Conservation (phyloP, 2,797 vertebrate genomes). For the Gymnoscopelus microlampas region DNA sequence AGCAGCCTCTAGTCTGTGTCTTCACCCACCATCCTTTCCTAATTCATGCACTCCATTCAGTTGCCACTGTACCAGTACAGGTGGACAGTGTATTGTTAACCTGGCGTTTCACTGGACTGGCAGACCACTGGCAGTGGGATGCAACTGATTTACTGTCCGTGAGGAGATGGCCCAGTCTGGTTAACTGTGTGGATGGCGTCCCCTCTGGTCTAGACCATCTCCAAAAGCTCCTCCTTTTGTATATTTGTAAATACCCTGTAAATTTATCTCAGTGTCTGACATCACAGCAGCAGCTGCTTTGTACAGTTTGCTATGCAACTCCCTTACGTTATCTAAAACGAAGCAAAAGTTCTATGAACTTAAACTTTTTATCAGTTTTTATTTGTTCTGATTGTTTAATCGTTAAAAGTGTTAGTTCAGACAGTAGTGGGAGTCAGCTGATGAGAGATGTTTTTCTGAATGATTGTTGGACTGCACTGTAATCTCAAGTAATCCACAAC, state of each 20-base stretch:
- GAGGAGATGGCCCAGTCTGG: constrained; percentile 5
- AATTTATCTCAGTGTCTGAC: constrained; percentile 60
- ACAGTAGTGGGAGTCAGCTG: constrained; percentile 14
- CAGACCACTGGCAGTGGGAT: constrained; percentile 9
- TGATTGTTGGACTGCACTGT: constrained; percentile 29
- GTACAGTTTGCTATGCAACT: constrained; percentile 70
- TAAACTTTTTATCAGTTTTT: constrained; percentile 30
- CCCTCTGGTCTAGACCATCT: constrained; percentile 18
- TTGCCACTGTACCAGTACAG: neutral
- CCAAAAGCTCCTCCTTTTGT: constrained; percentile 57
- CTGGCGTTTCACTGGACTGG: constrained; percentile 15
- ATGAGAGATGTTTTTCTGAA: neutral
- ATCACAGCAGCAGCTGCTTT: constrained; percentile 57
- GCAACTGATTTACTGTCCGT: constrained; percentile 19
- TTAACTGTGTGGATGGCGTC: constrained; percentile 19
- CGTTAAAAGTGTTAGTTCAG: constrained; percentile 21
- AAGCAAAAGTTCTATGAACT: constrained; percentile 38
- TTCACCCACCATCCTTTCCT: constrained; percentile 1
- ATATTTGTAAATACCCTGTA: constrained; percentile 85
- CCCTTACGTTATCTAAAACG: constrained; percentile 27
- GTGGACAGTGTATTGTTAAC: constrained; percentile 12
- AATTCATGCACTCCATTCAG: constrained; percentile 39
- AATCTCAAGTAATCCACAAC: neutral
- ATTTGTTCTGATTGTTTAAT: constrained; percentile 47
- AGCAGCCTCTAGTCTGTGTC: neutral